A percentile compares a stretch with the other conserved stretches of the same genome.
These are phyloP conservation scores for Clitarchus hookeri DNA, from an alignment of 2,888 invertebrate species.

Conservation along the genomic window DNA sequence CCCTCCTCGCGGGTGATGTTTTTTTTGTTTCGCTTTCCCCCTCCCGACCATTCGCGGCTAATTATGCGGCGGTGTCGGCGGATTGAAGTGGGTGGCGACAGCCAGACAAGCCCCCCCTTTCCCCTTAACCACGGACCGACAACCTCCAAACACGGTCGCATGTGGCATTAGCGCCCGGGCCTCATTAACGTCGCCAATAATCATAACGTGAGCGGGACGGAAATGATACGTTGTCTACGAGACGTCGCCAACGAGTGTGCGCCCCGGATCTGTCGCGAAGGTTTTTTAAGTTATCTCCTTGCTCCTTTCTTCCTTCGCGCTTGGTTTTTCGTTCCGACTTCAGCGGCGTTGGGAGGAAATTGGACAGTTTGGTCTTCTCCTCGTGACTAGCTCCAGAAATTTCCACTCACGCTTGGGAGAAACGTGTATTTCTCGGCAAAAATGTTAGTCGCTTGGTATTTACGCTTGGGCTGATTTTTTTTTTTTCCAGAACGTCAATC, in stretches of 20 bases:
- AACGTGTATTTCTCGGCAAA: no score
- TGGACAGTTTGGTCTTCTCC: no score
- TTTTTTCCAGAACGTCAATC: no score
- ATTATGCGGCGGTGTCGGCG: neutral
- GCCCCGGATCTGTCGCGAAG: neutral
- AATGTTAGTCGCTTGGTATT: no score
- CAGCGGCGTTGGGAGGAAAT: no score
- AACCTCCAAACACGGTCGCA: neutral
- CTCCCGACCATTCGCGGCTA: neutral
- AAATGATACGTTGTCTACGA: neutral
- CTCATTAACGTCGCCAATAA: neutral
- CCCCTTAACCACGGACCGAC: no score
- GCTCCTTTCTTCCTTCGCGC: neutral
- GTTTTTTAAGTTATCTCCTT: neutral
- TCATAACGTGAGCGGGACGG: neutral
- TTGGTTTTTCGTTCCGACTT: no score
- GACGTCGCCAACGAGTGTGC: neutral
- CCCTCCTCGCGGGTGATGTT: neutral
- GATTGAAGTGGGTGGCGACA: conserved; percentile 2
- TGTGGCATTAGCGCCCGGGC: neutral
- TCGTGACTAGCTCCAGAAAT: no score
- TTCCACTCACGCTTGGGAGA: no score
- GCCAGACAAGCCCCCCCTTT: neutral
- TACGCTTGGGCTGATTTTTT: no score
- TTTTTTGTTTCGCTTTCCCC: neutral